phyloP scores from a whole-genome alignment of 1,140 invertebrate genomes.

The Orius laevigatus region DNA sequence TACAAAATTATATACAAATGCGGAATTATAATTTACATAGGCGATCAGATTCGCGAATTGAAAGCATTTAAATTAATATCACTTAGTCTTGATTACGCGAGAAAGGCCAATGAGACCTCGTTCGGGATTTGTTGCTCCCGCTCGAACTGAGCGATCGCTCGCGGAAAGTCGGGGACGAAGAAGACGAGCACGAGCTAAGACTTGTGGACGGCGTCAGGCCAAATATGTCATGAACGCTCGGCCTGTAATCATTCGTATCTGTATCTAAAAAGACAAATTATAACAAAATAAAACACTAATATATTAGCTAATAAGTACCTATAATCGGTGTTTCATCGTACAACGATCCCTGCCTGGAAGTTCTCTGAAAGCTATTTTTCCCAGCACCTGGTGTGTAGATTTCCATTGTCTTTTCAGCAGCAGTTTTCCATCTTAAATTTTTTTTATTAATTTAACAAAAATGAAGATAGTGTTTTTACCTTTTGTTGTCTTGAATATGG shows the following conservation, averaged over 20 bases:
- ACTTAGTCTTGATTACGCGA: too few relatives aligned
- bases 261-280: slow-evolving; percentile 24
- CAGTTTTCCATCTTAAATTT: slow-evolving; percentile 38
- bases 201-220: slow-evolving; percentile 31
- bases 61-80: too few relatives aligned
- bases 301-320: slow-evolving; percentile 25
- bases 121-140: slow-evolving; percentile 23
- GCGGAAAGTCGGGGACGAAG: slow-evolving; percentile 29
- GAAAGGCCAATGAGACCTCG: slow-evolving; percentile 29
- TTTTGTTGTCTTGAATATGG: slow-evolving; percentile 32
- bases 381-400: slow-evolving; percentile 34
- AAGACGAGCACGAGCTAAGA: slow-evolving; percentile 30
- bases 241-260: slow-evolving; percentile 24
- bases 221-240: slow-evolving; percentile 33
- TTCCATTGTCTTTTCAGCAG: slow-evolving; percentile 40
- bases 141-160: slow-evolving; percentile 28
- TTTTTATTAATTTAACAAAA: slow-evolving; percentile 28
- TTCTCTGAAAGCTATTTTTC: slow-evolving; percentile 31
- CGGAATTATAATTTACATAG: too few relatives aligned
- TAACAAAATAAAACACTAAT: background rate
- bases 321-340: slow-evolving; percentile 43
- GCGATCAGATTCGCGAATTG: too few relatives aligned
- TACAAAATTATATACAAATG: too few relatives aligned
- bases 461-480: slow-evolving; percentile 19
- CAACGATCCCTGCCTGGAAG: slow-evolving; percentile 35